A percentile compares a stretch with the other conserved stretches of the same genome.
phyloP scores from a whole-genome alignment of 2,797 vertebrate genomes.

The Labeo calbasu region DNA sequence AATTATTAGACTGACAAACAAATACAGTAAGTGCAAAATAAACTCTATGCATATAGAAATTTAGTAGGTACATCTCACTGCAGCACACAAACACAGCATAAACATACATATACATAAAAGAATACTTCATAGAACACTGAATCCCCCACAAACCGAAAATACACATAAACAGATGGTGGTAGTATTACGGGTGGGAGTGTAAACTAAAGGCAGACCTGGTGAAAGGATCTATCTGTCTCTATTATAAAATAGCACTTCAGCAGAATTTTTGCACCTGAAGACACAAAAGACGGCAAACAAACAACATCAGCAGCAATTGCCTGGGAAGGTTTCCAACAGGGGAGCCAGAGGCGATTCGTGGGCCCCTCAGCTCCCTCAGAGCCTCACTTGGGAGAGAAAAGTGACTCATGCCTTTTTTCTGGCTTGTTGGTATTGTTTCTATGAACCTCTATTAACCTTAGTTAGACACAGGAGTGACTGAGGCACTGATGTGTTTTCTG shows the following conservation, averaged over 20 bases:
- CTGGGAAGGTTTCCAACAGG: constrained; percentile 15
- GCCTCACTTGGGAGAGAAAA: background rate
- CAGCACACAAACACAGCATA: too few relatives aligned
- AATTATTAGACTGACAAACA: background rate
- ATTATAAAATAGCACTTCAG: constrained; percentile 21
- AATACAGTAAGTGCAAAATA: background rate
- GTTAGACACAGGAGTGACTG: constrained; percentile 1
- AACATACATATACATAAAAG: background rate
- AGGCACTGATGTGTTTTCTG: background rate
- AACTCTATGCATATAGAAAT: background rate
- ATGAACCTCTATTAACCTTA: constrained; percentile 17
- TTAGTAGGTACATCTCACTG: background rate
- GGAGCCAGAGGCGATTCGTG: background rate
- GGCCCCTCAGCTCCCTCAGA: background rate
- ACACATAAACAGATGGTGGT: background rate
- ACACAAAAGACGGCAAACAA: constrained; percentile 9
- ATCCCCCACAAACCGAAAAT: background rate
- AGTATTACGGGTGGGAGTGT: background rate
- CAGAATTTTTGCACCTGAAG: constrained; percentile 5
- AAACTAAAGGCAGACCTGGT: background rate
- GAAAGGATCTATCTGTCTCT: constrained; percentile 8
- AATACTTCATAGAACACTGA: background rate
- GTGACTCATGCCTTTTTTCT: constrained; percentile 13
- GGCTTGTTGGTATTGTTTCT: constrained; percentile 7
- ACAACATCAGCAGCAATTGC: constrained; percentile 22